Percentiles rank a stretch among this genome's conserved stretches.
These are phyloP conservation scores for Paedocypris micromegethes DNA, from an alignment of 2,797 vertebrate genomes.

Conservation along the genomic window DNA sequence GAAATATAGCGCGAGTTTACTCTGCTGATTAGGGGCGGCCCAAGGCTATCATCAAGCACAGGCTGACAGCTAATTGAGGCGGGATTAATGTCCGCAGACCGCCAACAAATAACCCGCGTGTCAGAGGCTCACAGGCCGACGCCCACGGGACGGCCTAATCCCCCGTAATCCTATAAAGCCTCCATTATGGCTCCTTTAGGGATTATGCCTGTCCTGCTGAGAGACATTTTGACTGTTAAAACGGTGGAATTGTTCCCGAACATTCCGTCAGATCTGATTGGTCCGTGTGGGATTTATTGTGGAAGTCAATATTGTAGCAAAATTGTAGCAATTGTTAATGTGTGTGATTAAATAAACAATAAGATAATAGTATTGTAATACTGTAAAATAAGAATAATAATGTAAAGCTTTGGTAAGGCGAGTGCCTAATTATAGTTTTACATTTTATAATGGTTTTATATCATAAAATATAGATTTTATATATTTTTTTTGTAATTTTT, in stretches of 20 bases:
- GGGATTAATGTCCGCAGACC: conserved; percentile 93
- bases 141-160: conserved; percentile 56
- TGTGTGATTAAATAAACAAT: not conserved
- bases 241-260: conserved; percentile 19
- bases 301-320: too few relatives aligned
- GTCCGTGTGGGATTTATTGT: not conserved
- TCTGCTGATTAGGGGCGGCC: conserved; percentile 98
- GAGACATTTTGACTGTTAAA: conserved; percentile 8
- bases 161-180: conserved; percentile 42
- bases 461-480: too few relatives aligned
- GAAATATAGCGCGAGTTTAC: conserved; percentile 99
- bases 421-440: too few relatives aligned
- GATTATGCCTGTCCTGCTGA: conserved; percentile 23
- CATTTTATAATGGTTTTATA: too few relatives aligned
- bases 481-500: too few relatives aligned
- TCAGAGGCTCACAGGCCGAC: conserved; percentile 51
- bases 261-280: conserved; percentile 1
- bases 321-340: not conserved
- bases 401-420: too few relatives aligned
- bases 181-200: conserved; percentile 46
- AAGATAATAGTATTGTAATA: not conserved
- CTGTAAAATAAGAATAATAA: too few relatives aligned
- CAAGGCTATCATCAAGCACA: conserved; percentile 94
- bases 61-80: conserved; percentile 93
- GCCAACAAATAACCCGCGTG: conserved; percentile 68